phyloP scores from a whole-genome alignment of 2,797 vertebrate species.

The Hypotaenidia philippensis region DNA sequence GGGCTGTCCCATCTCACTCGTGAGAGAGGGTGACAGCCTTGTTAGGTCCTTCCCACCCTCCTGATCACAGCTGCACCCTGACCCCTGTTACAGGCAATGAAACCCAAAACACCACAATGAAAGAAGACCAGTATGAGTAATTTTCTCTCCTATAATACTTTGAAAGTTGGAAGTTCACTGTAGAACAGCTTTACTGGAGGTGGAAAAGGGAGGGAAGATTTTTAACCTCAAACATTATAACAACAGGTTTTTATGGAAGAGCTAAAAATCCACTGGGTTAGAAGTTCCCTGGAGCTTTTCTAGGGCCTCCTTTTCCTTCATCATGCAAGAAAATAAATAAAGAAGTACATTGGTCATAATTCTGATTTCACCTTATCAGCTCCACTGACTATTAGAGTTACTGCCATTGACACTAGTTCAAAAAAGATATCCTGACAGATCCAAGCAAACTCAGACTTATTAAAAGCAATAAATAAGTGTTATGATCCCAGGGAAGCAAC shows the following conservation, averaged over 20 bases:
- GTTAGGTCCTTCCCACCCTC: neutral
- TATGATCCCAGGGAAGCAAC: slow-evolving; percentile 63
- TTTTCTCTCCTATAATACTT: neutral
- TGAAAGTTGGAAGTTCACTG: neutral
- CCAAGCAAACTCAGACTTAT: slow-evolving; percentile 74
- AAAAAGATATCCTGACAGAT: slow-evolving; percentile 44
- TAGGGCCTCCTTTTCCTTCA: neutral
- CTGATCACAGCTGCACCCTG: neutral
- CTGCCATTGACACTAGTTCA: neutral
- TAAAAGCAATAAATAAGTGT: slow-evolving; percentile 85
- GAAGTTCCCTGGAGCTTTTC: neutral
- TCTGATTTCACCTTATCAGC: neutral
- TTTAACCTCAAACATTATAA: neutral
- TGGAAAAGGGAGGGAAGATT: neutral
- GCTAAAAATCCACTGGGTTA: neutral
- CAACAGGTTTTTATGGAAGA: neutral
- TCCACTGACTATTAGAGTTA: neutral
- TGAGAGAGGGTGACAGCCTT: neutral
- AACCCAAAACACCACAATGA: neutral
- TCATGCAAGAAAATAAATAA: neutral
- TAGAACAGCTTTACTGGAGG: neutral
- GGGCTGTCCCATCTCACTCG: accelerated
- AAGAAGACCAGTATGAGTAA: neutral
- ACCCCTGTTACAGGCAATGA: neutral
- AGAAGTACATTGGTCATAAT: neutral